Percentiles rank a stretch among this genome's conserved stretches.
phyloP scores from a whole-genome alignment of 2,797 vertebrate genomes.

The Scolopax bukidnonensis region DNA sequence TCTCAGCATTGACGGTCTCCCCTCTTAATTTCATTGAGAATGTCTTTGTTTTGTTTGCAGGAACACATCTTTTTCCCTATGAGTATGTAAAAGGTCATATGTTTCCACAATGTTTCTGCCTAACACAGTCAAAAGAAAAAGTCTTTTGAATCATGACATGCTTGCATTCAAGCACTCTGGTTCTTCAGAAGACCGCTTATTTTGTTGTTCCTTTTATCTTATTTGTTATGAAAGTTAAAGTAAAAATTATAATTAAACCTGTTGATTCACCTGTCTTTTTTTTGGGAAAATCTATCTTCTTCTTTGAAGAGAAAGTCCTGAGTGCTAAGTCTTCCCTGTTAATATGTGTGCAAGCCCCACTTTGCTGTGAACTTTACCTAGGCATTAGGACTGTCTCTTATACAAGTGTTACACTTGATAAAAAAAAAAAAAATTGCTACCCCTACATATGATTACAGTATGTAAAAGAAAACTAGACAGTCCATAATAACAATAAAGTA shows the following conservation, averaged over 20 bases:
- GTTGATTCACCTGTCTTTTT: neutral
- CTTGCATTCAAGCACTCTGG: neutral
- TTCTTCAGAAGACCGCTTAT: neutral
- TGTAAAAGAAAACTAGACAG: neutral
- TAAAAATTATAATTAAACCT: neutral
- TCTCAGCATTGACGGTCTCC: neutral
- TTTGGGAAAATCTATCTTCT: neutral
- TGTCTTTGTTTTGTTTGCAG: slow-evolving; percentile 51
- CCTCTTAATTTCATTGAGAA: slow-evolving; percentile 46
- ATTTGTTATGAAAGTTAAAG: neutral
- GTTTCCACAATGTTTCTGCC: slow-evolving; percentile 47
- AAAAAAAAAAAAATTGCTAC: neutral
- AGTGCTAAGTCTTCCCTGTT: neutral
- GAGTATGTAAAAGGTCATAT: slow-evolving; percentile 54
- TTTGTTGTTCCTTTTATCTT: neutral
- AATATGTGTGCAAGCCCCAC: neutral
- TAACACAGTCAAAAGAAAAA: slow-evolving; percentile 35
- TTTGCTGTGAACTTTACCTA: neutral
- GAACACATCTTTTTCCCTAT: slow-evolving; percentile 33
- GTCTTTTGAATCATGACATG: neutral
- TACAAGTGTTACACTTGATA: neutral
- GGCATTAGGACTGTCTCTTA: neutral
- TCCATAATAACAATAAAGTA: neutral
- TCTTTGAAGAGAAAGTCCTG: neutral
- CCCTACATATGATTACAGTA: neutral